Evolutionary conservation across 2,888 invertebrate genomes (phyloP), one percentile per base, ranked within the genome.

Genomic region (Diaphora mendica): DNA sequence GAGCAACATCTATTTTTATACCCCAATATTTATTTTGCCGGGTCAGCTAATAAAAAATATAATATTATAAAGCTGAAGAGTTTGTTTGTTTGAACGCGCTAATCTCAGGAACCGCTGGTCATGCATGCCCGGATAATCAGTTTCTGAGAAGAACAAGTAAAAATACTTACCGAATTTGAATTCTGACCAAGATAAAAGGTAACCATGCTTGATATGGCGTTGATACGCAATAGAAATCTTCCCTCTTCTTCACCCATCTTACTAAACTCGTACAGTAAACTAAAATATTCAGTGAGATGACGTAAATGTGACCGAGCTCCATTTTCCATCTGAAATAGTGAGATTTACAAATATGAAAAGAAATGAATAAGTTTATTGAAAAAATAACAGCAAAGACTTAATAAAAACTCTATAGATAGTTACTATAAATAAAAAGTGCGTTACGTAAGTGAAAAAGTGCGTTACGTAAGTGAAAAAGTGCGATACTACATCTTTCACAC

Each of bases 231-330:
- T 86, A 99, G 95, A 93, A 99, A 99, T 90, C 97, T 97, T 44
- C 98, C 97, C 91, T 99, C 99, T 86, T 98, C 98, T 79, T 99
- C 99, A 0, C 99, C 99, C 98, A 99, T 98, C 91, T 99, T 98
- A 84, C 99, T 98, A 92, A 99, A 99, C 91, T 99, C 99, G 90
- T 98, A 98, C 78, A 99, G 94, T 85, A 99, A 97, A 62, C 98
- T 97, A 91, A 99, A 99, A 92, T 99, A 99, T 91, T 99, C 99
- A 0, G 98, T 98, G 80, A 99, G 95, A 91, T 99, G 98, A 77
- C 98, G 97, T 77, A 98, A 91, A 91, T 98, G 98, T 44, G 98
- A 97, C 83, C 98, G 97, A 59, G 98, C 98, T 68, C 98, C 98
- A 88, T 98, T 98, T 88, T 98, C 98, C 97, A 98, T 97, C 92